A percentile compares a stretch with the other conserved stretches of the same genome.
Evolutionary conservation across 1,140 invertebrate species (phyloP).

Genomic region (Trichonephila clavipes): DNA sequence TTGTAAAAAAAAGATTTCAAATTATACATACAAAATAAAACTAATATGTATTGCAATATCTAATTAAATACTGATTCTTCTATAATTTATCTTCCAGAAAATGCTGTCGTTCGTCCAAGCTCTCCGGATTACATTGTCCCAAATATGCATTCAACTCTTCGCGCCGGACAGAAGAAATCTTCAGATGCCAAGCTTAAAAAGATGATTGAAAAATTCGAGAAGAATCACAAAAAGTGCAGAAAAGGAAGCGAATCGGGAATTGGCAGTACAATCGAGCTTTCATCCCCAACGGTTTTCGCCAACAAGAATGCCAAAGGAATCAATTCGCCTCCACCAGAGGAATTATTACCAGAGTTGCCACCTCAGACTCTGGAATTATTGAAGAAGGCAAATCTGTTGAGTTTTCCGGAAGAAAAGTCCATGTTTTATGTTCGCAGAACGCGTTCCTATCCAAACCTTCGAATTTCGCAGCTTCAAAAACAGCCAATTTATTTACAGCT

Average conservation of each 20-base stretch:
- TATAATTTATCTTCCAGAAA: background rate
- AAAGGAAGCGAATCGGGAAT: background rate
- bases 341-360: background rate
- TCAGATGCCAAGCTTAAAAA: background rate
- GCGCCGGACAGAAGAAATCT: background rate
- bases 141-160: background rate
- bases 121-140: slow-evolving; percentile 48
- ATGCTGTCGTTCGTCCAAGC: background rate
- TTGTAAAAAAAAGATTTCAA: no score
- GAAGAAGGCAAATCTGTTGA: slow-evolving; percentile 7
- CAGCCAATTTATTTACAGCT: slow-evolving; percentile 4
- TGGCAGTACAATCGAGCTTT: background rate
- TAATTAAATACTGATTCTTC: no score
- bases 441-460: background rate
- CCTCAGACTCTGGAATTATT: slow-evolving; percentile 1
- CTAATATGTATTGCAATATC: no score
- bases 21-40: no score
- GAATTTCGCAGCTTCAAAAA: background rate
- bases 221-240: background rate
- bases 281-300: background rate
- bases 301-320: background rate
- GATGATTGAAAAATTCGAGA: background rate
- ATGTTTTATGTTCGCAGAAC: slow-evolving; percentile 28
- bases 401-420: background rate
- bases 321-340: no score